phyloP scores from a whole-genome alignment of 2,113 vertebrate genomes.

The Rhabdomys dilectus region DNA sequence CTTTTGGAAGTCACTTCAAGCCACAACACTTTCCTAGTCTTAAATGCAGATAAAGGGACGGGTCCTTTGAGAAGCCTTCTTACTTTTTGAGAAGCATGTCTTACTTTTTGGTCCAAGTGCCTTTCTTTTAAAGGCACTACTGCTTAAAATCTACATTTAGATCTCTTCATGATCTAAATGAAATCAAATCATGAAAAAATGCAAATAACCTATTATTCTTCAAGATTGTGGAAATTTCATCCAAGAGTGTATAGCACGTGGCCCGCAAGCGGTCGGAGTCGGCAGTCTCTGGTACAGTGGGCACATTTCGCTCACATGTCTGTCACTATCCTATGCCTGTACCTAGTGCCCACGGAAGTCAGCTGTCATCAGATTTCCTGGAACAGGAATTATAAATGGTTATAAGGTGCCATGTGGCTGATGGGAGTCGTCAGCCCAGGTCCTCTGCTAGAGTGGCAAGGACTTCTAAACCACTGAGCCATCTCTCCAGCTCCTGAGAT shows the following conservation, averaged over 20 bases:
- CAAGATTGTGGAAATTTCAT: background rate
- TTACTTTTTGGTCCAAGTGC: background rate
- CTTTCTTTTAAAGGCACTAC: background rate
- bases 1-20: conserved; percentile 25
- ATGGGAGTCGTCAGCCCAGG: background rate
- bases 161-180: too few relatives aligned
- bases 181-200: background rate
- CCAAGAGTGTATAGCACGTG: background rate
- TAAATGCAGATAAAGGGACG: background rate
- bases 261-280: background rate
- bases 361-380: background rate
- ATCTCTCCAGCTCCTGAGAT: background rate
- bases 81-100: background rate
- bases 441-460: background rate
- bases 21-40: background rate
- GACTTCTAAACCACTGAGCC: background rate
- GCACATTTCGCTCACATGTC: background rate
- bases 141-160: background rate
- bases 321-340: background rate
- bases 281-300: background rate
- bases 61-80: background rate
- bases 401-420: background rate
- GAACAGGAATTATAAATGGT: background rate
- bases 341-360: background rate
- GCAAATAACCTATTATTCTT: background rate